Conservation (phyloP, 2,113 vertebrate genomes). For the Mus pahari region DNA sequence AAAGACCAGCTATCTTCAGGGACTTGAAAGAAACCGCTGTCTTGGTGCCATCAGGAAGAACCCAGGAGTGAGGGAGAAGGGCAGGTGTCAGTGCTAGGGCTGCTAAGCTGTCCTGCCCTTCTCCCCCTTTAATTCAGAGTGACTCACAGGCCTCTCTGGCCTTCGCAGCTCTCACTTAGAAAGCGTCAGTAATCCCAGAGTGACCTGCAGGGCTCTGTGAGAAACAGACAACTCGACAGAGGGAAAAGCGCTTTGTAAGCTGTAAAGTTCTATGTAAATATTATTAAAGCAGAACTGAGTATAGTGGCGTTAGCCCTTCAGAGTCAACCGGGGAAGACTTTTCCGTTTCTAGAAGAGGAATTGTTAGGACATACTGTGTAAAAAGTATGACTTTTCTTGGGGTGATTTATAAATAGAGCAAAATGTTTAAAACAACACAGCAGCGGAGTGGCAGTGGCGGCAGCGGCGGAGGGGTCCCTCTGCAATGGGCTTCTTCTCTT, state of each 20-base stretch:
- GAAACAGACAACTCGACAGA: not conserved
- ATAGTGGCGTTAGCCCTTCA: not conserved
- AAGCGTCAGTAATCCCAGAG: not conserved
- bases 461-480: not conserved
- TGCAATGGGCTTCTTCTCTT: not conserved
- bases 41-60: not conserved
- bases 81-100: not conserved
- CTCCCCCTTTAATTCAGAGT: not conserved
- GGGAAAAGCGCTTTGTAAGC: not conserved
- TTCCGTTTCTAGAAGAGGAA: conserved; percentile 16
- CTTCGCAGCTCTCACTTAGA: not conserved
- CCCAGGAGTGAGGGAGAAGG: not conserved
- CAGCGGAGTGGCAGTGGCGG: not conserved
- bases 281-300: not conserved
- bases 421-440: not conserved
- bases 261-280: not conserved
- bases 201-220: not conserved
- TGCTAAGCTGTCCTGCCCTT: too few relatives aligned
- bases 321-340: not conserved
- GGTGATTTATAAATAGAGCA: conserved; percentile 31
- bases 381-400: conserved; percentile 18
- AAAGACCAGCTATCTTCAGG: not conserved
- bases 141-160: not conserved
- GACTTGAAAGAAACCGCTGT: not conserved
- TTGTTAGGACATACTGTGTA: not conserved